phyloP scores from a whole-genome alignment of 2,888 invertebrate genomes.

The Lutraria lutraria region DNA sequence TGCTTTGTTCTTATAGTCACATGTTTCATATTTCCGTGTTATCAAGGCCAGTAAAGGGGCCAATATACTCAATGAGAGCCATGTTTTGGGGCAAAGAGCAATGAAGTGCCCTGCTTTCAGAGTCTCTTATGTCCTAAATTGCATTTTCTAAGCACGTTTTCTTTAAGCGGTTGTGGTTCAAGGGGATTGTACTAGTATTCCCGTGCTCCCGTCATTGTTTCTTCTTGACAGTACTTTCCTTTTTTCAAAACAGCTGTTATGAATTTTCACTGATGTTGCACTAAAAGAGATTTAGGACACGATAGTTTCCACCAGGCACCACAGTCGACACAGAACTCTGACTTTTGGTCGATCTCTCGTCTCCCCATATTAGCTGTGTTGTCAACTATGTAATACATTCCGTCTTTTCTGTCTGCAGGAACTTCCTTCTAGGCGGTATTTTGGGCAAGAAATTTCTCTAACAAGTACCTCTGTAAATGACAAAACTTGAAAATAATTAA shows the following conservation, averaged over 20 bases:
- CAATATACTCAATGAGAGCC: neutral
- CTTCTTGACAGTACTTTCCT: slow-evolving; percentile 5
- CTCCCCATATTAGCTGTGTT: neutral
- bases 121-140: slow-evolving; percentile 32
- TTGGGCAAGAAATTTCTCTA: neutral
- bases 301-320: slow-evolving; percentile 38
- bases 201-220: slow-evolving; percentile 15
- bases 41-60: neutral
- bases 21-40: slow-evolving; percentile 23
- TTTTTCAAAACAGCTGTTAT: neutral
- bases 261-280: neutral
- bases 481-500: too few species aligned
- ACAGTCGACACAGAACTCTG: slow-evolving; percentile 46
- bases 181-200: slow-evolving; percentile 33
- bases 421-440: neutral
- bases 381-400: neutral
- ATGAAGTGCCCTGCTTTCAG: slow-evolving; percentile 2
- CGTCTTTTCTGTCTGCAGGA: neutral
- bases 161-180: slow-evolving; percentile 25
- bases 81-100: neutral
- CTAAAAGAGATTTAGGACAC: slow-evolving; percentile 22
- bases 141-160: slow-evolving; percentile 4
- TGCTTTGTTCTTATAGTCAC: neutral
- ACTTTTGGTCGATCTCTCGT: neutral
- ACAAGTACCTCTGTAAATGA: neutral